These are phyloP conservation scores for Electrona antarctica DNA, from an alignment of 2,113 vertebrate genomes.

Conservation along the genomic window DNA sequence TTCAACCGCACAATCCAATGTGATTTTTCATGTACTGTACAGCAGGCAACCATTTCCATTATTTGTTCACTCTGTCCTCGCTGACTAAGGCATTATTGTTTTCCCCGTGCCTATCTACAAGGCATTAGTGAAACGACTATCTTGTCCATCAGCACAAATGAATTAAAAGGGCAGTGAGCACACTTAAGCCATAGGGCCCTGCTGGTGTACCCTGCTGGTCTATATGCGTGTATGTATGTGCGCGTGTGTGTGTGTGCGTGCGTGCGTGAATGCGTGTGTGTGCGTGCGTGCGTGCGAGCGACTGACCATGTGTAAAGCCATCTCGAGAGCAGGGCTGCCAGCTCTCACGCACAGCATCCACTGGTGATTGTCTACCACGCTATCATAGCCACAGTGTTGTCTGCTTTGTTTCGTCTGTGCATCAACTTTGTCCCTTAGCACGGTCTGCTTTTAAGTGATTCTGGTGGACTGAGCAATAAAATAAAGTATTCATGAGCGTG, in stretches of 20 bases:
- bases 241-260: neutral
- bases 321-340: neutral
- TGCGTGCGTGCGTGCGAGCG: neutral
- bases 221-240: neutral
- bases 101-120: neutral
- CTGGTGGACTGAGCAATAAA: neutral
- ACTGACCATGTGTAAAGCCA: neutral
- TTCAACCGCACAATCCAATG: too few relatives aligned
- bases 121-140: constrained; percentile 34
- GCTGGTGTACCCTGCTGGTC: neutral
- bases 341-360: neutral
- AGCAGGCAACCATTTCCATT: neutral
- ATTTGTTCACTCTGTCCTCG: neutral
- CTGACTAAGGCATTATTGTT: neutral
- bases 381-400: neutral
- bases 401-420: constrained; percentile 6
- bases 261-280: neutral
- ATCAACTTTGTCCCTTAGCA: constrained; percentile 3
- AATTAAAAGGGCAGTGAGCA: constrained; percentile 17
- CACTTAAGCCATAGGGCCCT: constrained; percentile 11
- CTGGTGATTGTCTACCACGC: neutral
- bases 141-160: constrained; percentile 28
- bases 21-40: neutral
- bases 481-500: neutral
- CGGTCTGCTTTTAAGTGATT: constrained; percentile 1